A percentile compares a stretch with the other conserved stretches of the same genome.
phyloP scores from a whole-genome alignment of 2,888 invertebrate species.

The Lordiphosa fenestrarum region DNA sequence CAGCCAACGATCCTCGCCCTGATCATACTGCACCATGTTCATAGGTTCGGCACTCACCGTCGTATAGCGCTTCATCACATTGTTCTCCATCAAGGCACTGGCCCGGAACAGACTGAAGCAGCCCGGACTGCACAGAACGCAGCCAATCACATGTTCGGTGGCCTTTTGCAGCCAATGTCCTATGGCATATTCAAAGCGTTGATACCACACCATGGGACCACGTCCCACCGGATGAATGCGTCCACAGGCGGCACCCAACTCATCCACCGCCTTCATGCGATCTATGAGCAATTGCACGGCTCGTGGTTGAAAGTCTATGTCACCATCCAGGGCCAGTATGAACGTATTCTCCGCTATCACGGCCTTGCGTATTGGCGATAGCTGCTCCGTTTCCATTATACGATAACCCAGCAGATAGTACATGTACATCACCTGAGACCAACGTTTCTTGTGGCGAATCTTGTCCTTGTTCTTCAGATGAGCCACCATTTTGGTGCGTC shows the following conservation, averaged over 20 bases:
- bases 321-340: slow-evolving; percentile 91
- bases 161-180: slow-evolving; percentile 97
- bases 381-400: slow-evolving; percentile 84
- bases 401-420: slow-evolving; percentile 92
- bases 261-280: slow-evolving; percentile 91
- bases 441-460: slow-evolving; percentile 93
- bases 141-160: slow-evolving; percentile 93
- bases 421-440: slow-evolving; percentile 98
- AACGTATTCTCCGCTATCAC: slow-evolving; percentile 90
- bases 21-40: slow-evolving; percentile 95
- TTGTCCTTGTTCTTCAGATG: slow-evolving; percentile 94
- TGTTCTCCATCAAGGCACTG: slow-evolving; percentile 93
- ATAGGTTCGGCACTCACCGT: slow-evolving; percentile 88
- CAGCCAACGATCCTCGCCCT: slow-evolving; percentile 98
- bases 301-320: slow-evolving; percentile 91
- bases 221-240: slow-evolving; percentile 93
- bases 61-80: slow-evolving; percentile 94
- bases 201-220: slow-evolving; percentile 92
- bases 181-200: slow-evolving; percentile 94
- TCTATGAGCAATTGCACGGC: slow-evolving; percentile 90
- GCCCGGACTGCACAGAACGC: slow-evolving; percentile 94
- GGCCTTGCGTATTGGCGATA: slow-evolving; percentile 81
- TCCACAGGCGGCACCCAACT: slow-evolving; percentile 92
- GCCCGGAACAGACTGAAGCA: slow-evolving; percentile 95
- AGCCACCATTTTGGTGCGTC: slow-evolving; percentile 90